Evolutionary conservation across 2,113 vertebrate genomes (phyloP).

Genomic region (Chaetorhynchus papuensis): DNA sequence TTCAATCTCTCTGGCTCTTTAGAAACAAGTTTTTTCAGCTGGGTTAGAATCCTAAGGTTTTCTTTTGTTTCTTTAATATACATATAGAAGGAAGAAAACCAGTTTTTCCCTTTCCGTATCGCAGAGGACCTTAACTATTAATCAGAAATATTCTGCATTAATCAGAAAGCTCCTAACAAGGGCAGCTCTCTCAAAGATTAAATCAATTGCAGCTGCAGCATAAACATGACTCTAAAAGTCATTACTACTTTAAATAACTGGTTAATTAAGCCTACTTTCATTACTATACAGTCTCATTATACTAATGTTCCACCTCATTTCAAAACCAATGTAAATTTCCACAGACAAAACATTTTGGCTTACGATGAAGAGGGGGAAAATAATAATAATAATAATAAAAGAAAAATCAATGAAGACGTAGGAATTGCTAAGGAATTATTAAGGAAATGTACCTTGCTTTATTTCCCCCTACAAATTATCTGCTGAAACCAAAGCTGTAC

Average conservation of each 20-base stretch:
- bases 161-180: background rate
- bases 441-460: background rate
- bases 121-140: background rate
- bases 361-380: background rate
- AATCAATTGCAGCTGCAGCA: conserved; percentile 10
- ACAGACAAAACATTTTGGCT: background rate
- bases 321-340: background rate
- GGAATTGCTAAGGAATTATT: background rate
- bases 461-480: background rate
- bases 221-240: background rate
- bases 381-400: background rate
- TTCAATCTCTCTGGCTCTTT: background rate
- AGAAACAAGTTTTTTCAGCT: conserved; percentile 26
- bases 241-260: conserved; percentile 26
- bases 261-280: conserved; percentile 20
- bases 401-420: background rate
- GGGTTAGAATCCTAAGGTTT: background rate
- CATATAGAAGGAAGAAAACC: background rate
- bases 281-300: conserved; percentile 5
- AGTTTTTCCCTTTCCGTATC: background rate
- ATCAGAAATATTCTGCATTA: conserved; percentile 1
- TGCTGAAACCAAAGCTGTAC: background rate
- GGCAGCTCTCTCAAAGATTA: background rate
- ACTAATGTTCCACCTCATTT: conserved; percentile 1
- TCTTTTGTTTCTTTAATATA: background rate